Evolutionary conservation across 2,888 invertebrate genomes (phyloP).

Genomic region (Eugnorisma glareosa): DNA sequence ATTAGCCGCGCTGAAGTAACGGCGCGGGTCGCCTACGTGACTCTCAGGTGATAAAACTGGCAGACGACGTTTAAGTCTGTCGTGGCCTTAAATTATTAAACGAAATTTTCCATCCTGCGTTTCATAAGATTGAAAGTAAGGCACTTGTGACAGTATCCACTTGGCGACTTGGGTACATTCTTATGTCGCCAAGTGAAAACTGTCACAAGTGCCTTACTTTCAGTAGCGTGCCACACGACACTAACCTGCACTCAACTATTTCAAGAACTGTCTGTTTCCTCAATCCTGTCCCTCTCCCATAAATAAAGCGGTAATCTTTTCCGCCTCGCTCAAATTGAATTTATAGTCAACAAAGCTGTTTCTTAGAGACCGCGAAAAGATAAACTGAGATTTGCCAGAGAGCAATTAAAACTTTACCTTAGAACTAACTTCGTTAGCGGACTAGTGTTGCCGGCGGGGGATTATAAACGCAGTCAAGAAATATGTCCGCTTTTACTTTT

Average conservation of each 20-base stretch:
- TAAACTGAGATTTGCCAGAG: slow-evolving; percentile 88
- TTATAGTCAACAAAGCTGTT: slow-evolving; percentile 88
- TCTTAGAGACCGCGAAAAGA: slow-evolving; percentile 87
- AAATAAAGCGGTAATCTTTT: slow-evolving; percentile 82
- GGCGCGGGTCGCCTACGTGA: slow-evolving; percentile 79
- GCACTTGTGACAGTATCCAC: slow-evolving; percentile 62
- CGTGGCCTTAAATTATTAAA: slow-evolving; percentile 79
- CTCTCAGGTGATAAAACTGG: slow-evolving; percentile 81
- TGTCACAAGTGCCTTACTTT: no score
- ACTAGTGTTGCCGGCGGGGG: slow-evolving; percentile 82
- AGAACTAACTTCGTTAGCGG: slow-evolving; percentile 87
- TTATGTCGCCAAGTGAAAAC: no score
- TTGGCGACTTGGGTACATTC: slow-evolving; percentile 15
- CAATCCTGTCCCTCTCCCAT: slow-evolving; percentile 65
- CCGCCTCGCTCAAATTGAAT: slow-evolving; percentile 85
- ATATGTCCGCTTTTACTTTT: slow-evolving; percentile 84
- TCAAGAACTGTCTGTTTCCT: slow-evolving; percentile 65
- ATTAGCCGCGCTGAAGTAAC: slow-evolving; percentile 79
- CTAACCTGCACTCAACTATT: slow-evolving; percentile 63
- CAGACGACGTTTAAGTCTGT: slow-evolving; percentile 74
- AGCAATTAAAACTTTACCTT: slow-evolving; percentile 90
- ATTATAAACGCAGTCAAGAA: slow-evolving; percentile 83
- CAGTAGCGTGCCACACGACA: slow-evolving; percentile 70
- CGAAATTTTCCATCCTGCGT: slow-evolving; percentile 73
- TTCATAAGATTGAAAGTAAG: slow-evolving; percentile 69